Base-by-base conservation (phyloP, 2,888 invertebrate genomes). In the Volucella zonaria region DNA sequence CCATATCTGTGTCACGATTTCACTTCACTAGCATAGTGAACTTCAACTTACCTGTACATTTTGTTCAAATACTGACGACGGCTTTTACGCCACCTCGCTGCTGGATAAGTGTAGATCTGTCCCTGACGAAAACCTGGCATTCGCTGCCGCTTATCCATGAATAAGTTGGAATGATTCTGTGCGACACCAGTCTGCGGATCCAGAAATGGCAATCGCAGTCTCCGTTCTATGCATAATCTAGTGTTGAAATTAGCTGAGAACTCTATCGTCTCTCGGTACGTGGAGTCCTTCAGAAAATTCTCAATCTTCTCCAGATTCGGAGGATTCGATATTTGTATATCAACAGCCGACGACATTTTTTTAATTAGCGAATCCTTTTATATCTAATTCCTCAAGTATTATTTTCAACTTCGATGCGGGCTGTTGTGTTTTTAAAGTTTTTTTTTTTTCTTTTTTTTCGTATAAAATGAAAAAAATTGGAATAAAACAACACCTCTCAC, bases 121-220 rank as follows among this genome's bases (percentile, higher is more conserved):
- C 98, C 98, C 88, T 96, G 96, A 86, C 94, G 93, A 81, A 96
- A 94, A 59, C 98, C 98, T 1, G 98, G 98, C 94, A 98, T 95
- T 87, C 98, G 94, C 91, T 98, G 97, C 88, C 96, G 94, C 89
- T 96, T 94, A 70, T 95, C 95, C 96, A 98, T 96, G 89, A 97
- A 96, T 87, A 97, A 93, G 89, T 96, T 95, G 89, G 97, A 97
- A 92, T 98, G 98, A 91, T 96, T 98, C 92, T 99, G 99, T 42
- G 98, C 98, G 66, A 99, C 97, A 87, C 97, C 98, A 83, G 98
- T 98, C 91, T 98, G 98, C n/a, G 97, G 97, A 92, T 99, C 99
- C 88, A 99, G 94, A 91, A 98, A 99, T 38, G 99, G 99, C 93
- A 98, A 94, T 87, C 98, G 94, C 92, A 97, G 93, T 89, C 97